Conservation (phyloP, 1,140 invertebrate genomes). For the Acromyrmex heyeri region DNA sequence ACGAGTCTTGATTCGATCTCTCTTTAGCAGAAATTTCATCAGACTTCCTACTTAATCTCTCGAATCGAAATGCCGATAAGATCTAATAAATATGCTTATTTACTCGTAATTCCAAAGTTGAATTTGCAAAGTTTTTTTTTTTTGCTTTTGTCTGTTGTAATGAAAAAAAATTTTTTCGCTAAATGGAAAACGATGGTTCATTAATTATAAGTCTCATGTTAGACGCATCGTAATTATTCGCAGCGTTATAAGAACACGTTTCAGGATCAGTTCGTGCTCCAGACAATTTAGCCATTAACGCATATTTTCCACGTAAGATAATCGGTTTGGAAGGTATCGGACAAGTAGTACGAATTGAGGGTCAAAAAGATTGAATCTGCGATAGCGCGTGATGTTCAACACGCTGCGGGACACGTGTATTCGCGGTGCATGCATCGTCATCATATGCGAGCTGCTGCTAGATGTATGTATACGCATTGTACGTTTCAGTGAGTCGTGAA, state of each 20-base stretch:
- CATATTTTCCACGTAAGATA: neutral
- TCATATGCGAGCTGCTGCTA: neutral
- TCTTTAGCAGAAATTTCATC: conserved; percentile 11
- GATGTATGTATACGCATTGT: neutral
- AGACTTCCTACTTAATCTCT: neutral
- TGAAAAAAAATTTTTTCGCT: neutral
- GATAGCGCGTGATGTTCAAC: conserved; percentile 71
- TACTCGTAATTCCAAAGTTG: neutral
- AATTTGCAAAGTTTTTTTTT: neutral
- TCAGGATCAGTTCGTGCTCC: neutral
- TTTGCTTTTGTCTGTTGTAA: neutral
- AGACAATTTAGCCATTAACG: neutral
- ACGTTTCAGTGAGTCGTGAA: neutral
- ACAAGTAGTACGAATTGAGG: conserved; percentile 31
- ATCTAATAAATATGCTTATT: neutral
- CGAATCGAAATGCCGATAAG: neutral
- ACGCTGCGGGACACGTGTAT: conserved; percentile 65
- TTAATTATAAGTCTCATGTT: neutral
- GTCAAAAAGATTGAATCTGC: conserved; percentile 67
- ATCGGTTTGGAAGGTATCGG: conserved; percentile 6
- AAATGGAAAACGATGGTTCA: conserved; percentile 1
- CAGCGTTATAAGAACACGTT: too few species aligned
- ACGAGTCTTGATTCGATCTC: neutral
- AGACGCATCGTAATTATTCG: neutral
- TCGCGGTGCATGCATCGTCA: conserved; percentile 52